phyloP scores from a whole-genome alignment of 2,797 vertebrate genomes.

The Sebastes steindachneri region DNA sequence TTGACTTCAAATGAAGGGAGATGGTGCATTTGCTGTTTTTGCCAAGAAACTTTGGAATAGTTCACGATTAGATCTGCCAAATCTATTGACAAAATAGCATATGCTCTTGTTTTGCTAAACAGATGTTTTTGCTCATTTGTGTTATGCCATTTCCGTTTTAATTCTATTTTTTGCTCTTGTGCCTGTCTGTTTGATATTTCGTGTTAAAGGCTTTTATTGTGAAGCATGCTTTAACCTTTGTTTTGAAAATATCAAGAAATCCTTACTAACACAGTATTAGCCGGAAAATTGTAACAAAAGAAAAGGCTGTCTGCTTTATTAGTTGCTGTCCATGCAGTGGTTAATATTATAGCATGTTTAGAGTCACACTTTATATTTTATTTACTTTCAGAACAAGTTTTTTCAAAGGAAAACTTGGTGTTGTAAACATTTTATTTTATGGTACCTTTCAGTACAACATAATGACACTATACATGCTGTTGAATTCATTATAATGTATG shows the following conservation, averaged over 20 bases:
- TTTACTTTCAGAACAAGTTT: neutral
- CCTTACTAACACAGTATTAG: neutral
- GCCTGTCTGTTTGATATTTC: neutral
- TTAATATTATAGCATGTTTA: neutral
- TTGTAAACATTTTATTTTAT: neutral
- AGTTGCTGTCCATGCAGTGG: neutral
- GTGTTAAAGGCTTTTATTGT: neutral
- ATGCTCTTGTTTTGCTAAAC: neutral
- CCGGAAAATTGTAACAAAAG: neutral
- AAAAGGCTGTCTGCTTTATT: neutral
- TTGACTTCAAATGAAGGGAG: neutral
- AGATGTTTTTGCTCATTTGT: neutral
- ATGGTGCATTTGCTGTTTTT: neutral
- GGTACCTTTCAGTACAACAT: neutral
- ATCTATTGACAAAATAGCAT: too few relatives aligned
- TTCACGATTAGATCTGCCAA: neutral
- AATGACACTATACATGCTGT: neutral
- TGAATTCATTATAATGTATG: neutral
- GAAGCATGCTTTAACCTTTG: neutral
- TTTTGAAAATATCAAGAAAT: neutral
- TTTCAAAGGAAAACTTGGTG: neutral
- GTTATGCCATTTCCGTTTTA: neutral
- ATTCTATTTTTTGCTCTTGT: neutral
- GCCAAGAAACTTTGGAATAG: neutral
- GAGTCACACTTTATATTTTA: neutral